These are phyloP conservation scores for cattle (Bos taurus) DNA, from an alignment of 2,113 vertebrate genomes.

Conservation along the genomic window DNA sequence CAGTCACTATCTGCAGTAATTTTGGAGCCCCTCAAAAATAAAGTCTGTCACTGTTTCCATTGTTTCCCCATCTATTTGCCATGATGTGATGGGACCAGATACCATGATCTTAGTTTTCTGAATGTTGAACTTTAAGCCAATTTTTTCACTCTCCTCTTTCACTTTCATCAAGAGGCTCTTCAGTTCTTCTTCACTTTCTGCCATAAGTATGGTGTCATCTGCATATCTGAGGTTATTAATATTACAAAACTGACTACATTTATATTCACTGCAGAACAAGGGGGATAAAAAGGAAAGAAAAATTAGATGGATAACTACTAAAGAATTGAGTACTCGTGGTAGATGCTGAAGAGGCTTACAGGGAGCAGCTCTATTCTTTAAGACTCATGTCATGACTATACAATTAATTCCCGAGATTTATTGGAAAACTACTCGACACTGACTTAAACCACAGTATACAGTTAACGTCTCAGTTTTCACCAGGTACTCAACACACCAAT, in stretches of 20 bases:
- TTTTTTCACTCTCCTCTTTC: background rate
- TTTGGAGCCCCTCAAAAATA: background rate
- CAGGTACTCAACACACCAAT: too few species aligned
- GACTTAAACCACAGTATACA: background rate
- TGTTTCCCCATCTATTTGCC: background rate
- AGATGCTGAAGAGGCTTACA: background rate
- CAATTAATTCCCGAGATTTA: background rate
- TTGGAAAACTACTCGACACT: background rate
- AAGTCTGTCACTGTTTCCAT: background rate
- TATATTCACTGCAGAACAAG: background rate
- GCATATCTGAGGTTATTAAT: background rate
- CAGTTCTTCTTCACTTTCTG: background rate
- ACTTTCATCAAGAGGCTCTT: background rate
- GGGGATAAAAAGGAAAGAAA: background rate
- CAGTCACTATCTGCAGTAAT: background rate
- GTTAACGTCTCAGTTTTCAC: background rate
- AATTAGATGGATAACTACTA: background rate
- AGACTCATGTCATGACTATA: fast-evolving
- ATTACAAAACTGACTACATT: background rate
- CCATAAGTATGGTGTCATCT: background rate
- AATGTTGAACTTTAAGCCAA: background rate
- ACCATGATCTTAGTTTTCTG: background rate
- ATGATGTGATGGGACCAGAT: background rate
- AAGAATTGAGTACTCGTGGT: background rate
- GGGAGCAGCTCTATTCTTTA: background rate